Base-by-base conservation (phyloP, 2,888 invertebrate genomes). In the Tiphia femorata region DNA sequence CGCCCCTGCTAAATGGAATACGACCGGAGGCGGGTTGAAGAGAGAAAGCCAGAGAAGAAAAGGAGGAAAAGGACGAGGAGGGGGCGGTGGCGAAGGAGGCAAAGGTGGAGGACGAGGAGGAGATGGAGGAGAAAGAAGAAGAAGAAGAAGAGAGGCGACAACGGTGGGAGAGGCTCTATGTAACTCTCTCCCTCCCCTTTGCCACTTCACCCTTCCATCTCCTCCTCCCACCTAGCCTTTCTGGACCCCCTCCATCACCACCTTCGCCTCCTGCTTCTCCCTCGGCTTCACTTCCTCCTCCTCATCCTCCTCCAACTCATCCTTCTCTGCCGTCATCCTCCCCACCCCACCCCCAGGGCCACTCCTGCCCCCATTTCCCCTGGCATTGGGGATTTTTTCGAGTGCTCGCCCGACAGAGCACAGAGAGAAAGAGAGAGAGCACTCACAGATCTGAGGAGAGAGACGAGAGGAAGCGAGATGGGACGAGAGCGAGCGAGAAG, bases 1-100 rank as follows among this genome's bases (percentile, higher is more conserved):
- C 76, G 73, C 76, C 75, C 75, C 71, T 75, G 70, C 67, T 76
- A 77, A 77, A 76, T 73, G 74, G 76, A 73, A 75, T 72, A 73
- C 76, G 69, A 68, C 65, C 63, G 64, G 68, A 59, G 62, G 58
- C 62, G 76, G 66, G 57, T 51, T 72, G 64, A 49, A 55, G 54
- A 54, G 29, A 29, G 17, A n/a, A n/a, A n/a, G n/a, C n/a, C n/a
- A n/a, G n/a, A n/a, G n/a, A n/a, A 59, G 61, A 57, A 56, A 55
- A 38, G 54, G 55, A 46, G 52, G 25, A 50, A 50, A 44, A n/a
- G n/a, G n/a, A n/a, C n/a, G n/a, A n/a, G n/a, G n/a, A n/a, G n/a
- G n/a, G n/a, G 58, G n/a, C n/a, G n/a, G n/a, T n/a, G n/a, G n/a
- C n/a, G n/a, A n/a, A n/a, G n/a, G n/a, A n/a, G n/a, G 33, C 30